phyloP scores from a whole-genome alignment of 2,797 vertebrate genomes.

The Amazonetta brasiliensis region DNA sequence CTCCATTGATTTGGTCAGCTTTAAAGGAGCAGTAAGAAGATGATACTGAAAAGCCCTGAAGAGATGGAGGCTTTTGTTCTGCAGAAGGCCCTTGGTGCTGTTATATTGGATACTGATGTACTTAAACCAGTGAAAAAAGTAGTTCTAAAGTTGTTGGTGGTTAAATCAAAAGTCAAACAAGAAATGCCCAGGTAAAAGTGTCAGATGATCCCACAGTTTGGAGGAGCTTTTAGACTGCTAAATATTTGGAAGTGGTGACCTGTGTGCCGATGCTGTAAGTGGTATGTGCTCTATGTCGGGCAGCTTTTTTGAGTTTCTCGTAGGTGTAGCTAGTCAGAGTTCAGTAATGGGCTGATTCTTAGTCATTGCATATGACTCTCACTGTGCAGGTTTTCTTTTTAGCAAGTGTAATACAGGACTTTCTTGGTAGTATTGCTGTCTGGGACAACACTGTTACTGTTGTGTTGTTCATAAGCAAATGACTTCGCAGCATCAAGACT shows the following conservation, averaged over 20 bases:
- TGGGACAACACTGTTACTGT: neutral
- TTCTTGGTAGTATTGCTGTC: neutral
- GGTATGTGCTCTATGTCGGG: neutral
- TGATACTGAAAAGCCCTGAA: neutral
- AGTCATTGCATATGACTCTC: neutral
- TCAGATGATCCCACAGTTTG: neutral
- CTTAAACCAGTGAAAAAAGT: neutral
- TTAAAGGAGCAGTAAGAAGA: neutral
- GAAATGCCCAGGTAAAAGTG: neutral
- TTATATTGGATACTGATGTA: neutral
- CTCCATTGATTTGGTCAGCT: neutral
- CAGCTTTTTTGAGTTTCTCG: neutral
- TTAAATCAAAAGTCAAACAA: neutral
- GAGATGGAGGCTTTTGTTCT: neutral
- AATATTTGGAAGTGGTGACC: neutral
- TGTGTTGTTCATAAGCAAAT: neutral
- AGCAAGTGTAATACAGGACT: neutral
- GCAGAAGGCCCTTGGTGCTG: neutral
- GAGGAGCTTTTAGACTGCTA: neutral
- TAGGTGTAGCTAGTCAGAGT: neutral
- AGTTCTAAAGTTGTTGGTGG: neutral
- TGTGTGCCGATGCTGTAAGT: neutral
- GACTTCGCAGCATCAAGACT: neutral
- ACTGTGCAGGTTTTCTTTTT: too few species aligned
- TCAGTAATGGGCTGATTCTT: neutral